phyloP scores from a whole-genome alignment of 2,888 invertebrate genomes.

The Prosopocoilus inquinatus region DNA sequence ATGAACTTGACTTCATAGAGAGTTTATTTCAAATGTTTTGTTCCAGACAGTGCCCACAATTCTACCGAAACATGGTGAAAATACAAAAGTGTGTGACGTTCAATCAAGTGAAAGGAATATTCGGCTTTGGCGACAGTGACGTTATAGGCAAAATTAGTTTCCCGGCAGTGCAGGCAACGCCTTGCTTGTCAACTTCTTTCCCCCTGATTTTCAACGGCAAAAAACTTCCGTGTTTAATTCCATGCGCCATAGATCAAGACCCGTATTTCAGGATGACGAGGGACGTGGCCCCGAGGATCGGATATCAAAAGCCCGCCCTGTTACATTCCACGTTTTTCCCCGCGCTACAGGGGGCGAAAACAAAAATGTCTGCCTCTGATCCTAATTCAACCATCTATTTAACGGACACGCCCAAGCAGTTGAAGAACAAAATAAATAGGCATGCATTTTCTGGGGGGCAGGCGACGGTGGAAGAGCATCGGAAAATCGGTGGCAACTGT shows the following conservation, averaged over 20 bases:
- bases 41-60: constrained; percentile 76
- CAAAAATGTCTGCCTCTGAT: constrained; percentile 98
- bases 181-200: constrained; percentile 85
- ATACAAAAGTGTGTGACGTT: constrained; percentile 95
- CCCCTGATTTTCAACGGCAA: constrained; percentile 84
- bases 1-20: no score
- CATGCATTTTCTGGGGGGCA: constrained; percentile 98
- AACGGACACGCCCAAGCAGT: constrained; percentile 92
- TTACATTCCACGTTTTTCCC: constrained; percentile 70
- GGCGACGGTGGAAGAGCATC: constrained; percentile 90
- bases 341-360: constrained; percentile 84
- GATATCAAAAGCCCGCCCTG: constrained; percentile 80
- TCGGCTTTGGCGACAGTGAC: constrained; percentile 96
- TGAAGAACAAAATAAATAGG: constrained; percentile 95
- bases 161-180: constrained; percentile 95
- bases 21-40: neutral
- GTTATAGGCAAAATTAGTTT: constrained; percentile 96
- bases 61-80: constrained; percentile 89
- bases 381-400: constrained; percentile 90
- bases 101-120: constrained; percentile 97
- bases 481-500: constrained; percentile 88
- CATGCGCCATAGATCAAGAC: constrained; percentile 99
- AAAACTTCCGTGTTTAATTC: constrained; percentile 83
- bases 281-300: constrained; percentile 93
- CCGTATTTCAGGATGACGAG: constrained; percentile 99